Conservation (phyloP, 2,797 vertebrate genomes). For the Corythornis leucogaster region DNA sequence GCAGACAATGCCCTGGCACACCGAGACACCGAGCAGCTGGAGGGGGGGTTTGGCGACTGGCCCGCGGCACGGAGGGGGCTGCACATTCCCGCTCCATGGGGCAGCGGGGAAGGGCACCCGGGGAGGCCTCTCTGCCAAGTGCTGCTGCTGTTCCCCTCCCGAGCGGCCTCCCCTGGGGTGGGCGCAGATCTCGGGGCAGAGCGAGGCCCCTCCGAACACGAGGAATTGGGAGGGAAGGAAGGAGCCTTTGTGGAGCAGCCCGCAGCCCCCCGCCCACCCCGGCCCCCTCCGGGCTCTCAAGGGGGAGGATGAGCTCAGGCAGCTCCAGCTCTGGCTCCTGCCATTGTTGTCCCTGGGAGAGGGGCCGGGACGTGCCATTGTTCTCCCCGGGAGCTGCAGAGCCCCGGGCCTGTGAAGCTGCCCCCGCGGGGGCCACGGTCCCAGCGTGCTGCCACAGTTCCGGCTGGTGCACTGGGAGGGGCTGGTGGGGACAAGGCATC, state of each 20-base stretch:
- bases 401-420: not conserved
- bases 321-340: constrained; percentile 21
- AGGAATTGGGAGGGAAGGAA: not conserved
- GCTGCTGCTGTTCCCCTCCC: rapidly evolving
- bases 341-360: constrained; percentile 66
- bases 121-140: not conserved
- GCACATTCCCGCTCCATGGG: not conserved
- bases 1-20: constrained; percentile 43
- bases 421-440: not conserved
- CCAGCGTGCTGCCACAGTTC: not conserved
- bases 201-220: not conserved
- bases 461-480: not conserved
- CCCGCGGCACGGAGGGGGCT: not conserved
- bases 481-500: not conserved
- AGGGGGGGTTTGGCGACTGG: not conserved
- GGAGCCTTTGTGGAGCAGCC: not conserved
- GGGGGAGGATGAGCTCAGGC: constrained; percentile 44
- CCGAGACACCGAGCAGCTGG: not conserved
- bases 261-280: not conserved
- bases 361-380: constrained; percentile 44
- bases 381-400: constrained; percentile 31
- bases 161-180: rapidly evolving
- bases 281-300: not conserved
- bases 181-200: not conserved
- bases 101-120: too few relatives aligned